phyloP scores from a whole-genome alignment of 2,888 invertebrate genomes.

The Acronicta psi region DNA sequence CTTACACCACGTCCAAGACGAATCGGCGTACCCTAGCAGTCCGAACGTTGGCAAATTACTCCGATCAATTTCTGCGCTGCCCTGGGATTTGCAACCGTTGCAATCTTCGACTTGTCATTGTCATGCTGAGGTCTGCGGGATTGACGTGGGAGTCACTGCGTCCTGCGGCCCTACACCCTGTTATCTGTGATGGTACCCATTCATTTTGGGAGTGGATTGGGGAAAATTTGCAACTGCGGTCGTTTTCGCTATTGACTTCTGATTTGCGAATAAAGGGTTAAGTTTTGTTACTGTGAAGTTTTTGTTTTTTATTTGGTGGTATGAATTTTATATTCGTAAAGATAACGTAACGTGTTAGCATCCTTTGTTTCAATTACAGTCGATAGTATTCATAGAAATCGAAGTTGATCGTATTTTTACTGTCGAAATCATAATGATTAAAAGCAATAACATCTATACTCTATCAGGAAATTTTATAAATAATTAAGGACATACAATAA shows the following conservation, averaged over 20 bases:
- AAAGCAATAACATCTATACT: too few species aligned
- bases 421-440: too few species aligned
- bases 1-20: conserved; percentile 58
- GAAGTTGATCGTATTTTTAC: too few species aligned
- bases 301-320: background rate
- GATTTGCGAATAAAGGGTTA: background rate
- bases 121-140: conserved; percentile 62
- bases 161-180: conserved; percentile 31
- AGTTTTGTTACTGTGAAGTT: background rate
- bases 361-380: too few species aligned
- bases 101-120: conserved; percentile 86
- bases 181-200: conserved; percentile 37
- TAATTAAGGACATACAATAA: too few species aligned
- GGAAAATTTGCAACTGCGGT: background rate
- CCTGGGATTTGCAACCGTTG: conserved; percentile 76
- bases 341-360: too few species aligned
- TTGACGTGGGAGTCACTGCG: conserved; percentile 53
- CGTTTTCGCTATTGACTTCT: background rate
- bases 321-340: too few species aligned
- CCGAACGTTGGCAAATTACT: conserved; percentile 80
- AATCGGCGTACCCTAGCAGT: conserved; percentile 66
- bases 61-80: conserved; percentile 79
- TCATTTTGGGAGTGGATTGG: conserved; percentile 14
- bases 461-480: too few species aligned
- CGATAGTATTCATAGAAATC: too few species aligned